phyloP scores from a whole-genome alignment of 2,113 vertebrate species.

The Crotophaga sulcirostris region DNA sequence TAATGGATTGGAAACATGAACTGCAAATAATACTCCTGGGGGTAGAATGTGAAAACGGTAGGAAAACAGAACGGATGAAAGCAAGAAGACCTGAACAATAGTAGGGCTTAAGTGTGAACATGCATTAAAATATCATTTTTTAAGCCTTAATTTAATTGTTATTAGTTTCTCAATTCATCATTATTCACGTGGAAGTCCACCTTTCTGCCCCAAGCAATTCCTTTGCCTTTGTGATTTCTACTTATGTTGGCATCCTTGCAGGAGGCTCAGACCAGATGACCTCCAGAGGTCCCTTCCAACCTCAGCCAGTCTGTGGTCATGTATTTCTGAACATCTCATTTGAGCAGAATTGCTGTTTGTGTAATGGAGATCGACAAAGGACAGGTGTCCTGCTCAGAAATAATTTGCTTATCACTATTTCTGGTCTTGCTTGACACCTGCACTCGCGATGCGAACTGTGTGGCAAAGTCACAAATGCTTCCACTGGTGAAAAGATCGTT shows the following conservation, averaged over 20 bases:
- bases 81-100: background rate
- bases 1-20: background rate
- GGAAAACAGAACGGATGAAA: background rate
- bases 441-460: background rate
- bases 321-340: background rate
- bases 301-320: background rate
- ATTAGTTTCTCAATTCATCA: background rate
- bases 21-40: background rate
- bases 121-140: background rate
- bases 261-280: background rate
- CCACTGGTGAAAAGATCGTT: background rate
- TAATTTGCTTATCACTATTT: background rate
- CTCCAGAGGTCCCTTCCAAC: background rate
- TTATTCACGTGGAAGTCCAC: background rate
- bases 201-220: background rate
- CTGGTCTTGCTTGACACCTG: rapidly evolving
- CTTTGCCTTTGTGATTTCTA: background rate
- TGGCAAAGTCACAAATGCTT: background rate
- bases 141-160: background rate
- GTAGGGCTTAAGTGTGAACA: background rate
- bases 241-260: background rate
- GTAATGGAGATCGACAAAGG: background rate
- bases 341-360: background rate
- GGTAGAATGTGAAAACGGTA: background rate
- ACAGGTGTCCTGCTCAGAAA: background rate